Percentiles rank a stretch among this genome's conserved stretches.
These are phyloP conservation scores for Cynocephalus volans DNA, from an alignment of 2,113 vertebrate genomes.

Conservation along the genomic window DNA sequence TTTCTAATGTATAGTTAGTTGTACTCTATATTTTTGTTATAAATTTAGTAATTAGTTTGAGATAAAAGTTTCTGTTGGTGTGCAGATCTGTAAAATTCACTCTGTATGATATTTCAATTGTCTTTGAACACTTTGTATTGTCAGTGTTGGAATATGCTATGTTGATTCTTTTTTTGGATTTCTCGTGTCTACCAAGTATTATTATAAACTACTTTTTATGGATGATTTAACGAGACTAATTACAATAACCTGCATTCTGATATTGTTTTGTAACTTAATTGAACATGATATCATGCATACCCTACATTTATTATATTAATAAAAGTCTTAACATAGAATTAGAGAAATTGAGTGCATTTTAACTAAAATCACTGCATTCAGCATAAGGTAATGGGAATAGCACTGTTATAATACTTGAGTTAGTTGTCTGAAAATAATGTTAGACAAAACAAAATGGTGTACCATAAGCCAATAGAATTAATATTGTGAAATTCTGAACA, in stretches of 20 bases:
- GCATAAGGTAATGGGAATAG: neutral
- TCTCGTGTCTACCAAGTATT: neutral
- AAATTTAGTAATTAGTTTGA: neutral
- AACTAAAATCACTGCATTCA: slow-evolving; percentile 36
- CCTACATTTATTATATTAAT: neutral
- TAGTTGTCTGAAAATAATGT: neutral
- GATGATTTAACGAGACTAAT: neutral
- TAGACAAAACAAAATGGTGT: neutral
- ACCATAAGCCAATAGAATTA: neutral
- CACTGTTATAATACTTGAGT: neutral
- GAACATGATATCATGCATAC: neutral
- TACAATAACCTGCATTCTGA: neutral
- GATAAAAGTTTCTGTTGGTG: neutral
- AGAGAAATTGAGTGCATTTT: neutral
- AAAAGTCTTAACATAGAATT: neutral
- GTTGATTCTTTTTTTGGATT: neutral
- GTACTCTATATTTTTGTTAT: neutral
- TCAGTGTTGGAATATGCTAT: neutral
- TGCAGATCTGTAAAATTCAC: neutral
- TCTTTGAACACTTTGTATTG: neutral
- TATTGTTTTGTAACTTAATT: neutral
- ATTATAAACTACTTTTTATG: neutral
- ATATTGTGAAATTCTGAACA: neutral
- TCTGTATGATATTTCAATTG: neutral
- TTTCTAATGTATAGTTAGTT: slow-evolving; percentile 38